Evolutionary conservation across 2,888 invertebrate species (phyloP).

Genomic region (Microctonus aethiopoides): DNA sequence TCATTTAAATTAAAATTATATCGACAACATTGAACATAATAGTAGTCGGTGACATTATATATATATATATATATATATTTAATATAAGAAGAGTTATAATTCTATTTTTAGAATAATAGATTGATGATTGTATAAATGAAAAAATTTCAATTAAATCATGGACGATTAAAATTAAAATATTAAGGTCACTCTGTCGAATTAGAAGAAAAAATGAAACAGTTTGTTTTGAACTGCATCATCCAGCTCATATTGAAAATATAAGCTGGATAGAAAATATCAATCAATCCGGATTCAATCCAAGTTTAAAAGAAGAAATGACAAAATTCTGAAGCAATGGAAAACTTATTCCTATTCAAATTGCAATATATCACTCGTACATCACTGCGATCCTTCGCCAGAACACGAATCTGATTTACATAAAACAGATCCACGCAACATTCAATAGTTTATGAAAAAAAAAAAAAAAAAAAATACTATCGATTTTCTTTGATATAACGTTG

Average conservation of each 20-base stretch:
- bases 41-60: too few relatives aligned
- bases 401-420: neutral
- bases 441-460: too few relatives aligned
- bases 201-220: neutral
- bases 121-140: too few relatives aligned
- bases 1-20: neutral
- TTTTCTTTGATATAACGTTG: too few relatives aligned
- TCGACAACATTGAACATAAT: neutral
- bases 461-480: too few relatives aligned
- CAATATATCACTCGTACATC: neutral
- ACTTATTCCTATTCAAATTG: constrained; percentile 15
- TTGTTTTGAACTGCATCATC: neutral
- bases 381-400: neutral
- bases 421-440: constrained; percentile 20
- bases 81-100: too few relatives aligned
- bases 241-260: too few relatives aligned
- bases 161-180: neutral
- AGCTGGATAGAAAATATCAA: too few relatives aligned
- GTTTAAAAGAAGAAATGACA: constrained; percentile 39
- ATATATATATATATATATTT: too few relatives aligned
- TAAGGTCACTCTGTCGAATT: neutral
- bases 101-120: too few relatives aligned
- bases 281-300: constrained; percentile 3
- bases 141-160: too few relatives aligned
- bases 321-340: constrained; percentile 28